phyloP scores from a whole-genome alignment of 1,140 invertebrate genomes.

The Periplaneta americana region DNA sequence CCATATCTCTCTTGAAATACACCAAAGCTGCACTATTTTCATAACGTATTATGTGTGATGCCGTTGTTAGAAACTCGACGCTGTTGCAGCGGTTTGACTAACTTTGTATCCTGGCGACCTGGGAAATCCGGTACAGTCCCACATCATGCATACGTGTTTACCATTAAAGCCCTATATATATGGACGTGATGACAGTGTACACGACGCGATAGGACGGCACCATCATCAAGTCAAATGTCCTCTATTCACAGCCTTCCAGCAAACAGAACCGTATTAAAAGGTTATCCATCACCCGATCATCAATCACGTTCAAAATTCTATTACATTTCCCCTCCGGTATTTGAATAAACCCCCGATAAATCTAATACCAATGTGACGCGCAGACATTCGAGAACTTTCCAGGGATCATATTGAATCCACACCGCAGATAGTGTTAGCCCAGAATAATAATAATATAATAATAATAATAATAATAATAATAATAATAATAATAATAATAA shows the following conservation, averaged over 20 bases:
- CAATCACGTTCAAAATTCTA: background rate
- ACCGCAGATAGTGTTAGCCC: too few species aligned
- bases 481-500: too few species aligned
- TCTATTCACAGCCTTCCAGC: background rate
- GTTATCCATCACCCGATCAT: background rate
- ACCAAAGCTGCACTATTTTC: too few species aligned
- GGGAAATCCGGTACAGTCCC: too few species aligned
- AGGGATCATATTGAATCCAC: too few species aligned
- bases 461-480: too few species aligned
- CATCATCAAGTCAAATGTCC: background rate
- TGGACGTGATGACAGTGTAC: background rate
- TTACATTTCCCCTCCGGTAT: background rate
- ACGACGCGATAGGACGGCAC: background rate
- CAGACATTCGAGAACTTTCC: background rate
- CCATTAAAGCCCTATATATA: background rate
- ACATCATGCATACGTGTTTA: background rate
- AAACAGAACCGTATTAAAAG: background rate
- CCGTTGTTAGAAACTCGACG: too few species aligned
- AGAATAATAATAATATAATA: too few species aligned
- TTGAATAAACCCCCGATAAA: background rate
- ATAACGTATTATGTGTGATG: too few species aligned
- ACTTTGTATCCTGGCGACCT: background rate
- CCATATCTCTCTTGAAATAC: too few species aligned
- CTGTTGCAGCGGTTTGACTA: background rate
- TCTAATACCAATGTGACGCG: background rate